phyloP scores from a whole-genome alignment of 2,113 vertebrate species.

The Propithecus coquereli region DNA sequence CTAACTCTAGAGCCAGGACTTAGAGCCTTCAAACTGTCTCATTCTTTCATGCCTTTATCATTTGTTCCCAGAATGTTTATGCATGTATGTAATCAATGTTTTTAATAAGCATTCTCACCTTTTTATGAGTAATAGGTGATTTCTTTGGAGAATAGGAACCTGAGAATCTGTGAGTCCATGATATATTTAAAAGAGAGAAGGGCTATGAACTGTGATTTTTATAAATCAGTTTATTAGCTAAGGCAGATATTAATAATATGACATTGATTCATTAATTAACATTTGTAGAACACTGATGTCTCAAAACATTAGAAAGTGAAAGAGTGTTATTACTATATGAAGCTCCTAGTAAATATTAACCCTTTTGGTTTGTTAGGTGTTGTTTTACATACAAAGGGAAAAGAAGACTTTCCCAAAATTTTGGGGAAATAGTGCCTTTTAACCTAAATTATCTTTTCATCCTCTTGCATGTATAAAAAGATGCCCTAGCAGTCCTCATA shows the following conservation, averaged over 20 bases:
- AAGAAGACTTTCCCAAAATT: background rate
- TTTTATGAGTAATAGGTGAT: background rate
- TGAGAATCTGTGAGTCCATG: background rate
- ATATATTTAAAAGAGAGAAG: background rate
- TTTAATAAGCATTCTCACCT: background rate
- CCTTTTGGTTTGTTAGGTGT: background rate
- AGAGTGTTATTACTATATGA: background rate
- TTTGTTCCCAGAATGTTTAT: background rate
- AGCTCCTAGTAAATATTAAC: background rate
- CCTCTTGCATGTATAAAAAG: background rate
- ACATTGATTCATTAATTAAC: background rate
- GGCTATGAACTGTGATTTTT: background rate
- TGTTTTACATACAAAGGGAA: background rate
- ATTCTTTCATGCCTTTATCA: background rate
- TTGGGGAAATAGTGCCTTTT: background rate
- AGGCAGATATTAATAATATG: background rate
- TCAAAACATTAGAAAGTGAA: constrained; percentile 9
- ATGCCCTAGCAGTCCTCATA: background rate
- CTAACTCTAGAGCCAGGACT: background rate
- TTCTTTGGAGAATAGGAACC: background rate
- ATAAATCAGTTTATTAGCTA: background rate
- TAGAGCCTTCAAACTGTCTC: background rate
- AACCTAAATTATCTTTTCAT: background rate
- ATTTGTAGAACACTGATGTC: background rate
- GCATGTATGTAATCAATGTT: background rate